These are phyloP conservation scores for Pedionomus torquatus DNA, from an alignment of 2,113 vertebrate species.

Conservation along the genomic window DNA sequence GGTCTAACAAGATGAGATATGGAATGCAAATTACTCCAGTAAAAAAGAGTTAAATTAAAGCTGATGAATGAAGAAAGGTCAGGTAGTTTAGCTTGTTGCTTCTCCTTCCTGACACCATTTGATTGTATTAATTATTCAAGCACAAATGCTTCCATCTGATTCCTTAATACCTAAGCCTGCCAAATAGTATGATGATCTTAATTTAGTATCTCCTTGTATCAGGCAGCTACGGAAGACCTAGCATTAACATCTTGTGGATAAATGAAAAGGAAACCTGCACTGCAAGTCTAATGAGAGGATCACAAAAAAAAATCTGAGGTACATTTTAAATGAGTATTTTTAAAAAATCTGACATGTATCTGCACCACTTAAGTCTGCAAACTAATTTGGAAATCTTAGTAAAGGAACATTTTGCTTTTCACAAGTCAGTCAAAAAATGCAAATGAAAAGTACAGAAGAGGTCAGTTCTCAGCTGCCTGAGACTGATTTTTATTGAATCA, in stretches of 20 bases:
- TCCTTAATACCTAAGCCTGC: not conserved
- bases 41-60: conserved; percentile 6
- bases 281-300: not conserved
- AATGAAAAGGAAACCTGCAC: not conserved
- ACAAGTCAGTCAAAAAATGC: not conserved
- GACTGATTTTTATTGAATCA: not conserved
- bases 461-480: not conserved
- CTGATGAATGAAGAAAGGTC: not conserved
- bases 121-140: conserved; percentile 43
- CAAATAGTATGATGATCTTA: not conserved
- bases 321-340: not conserved
- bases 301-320: not conserved
- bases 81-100: not conserved
- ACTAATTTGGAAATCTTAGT: not conserved
- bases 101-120: conserved; percentile 12
- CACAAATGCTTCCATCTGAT: not conserved
- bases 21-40: not conserved
- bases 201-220: not conserved
- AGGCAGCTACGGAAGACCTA: not conserved
- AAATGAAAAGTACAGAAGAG: not conserved
- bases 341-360: not conserved
- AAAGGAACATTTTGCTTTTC: not conserved
- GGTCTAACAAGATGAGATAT: not conserved
- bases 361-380: not conserved
- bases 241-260: not conserved